A percentile compares a stretch with the other conserved stretches of the same genome.
These are phyloP conservation scores for Tenrec ecaudatus DNA, from an alignment of 2,113 vertebrate genomes.

Conservation along the genomic window DNA sequence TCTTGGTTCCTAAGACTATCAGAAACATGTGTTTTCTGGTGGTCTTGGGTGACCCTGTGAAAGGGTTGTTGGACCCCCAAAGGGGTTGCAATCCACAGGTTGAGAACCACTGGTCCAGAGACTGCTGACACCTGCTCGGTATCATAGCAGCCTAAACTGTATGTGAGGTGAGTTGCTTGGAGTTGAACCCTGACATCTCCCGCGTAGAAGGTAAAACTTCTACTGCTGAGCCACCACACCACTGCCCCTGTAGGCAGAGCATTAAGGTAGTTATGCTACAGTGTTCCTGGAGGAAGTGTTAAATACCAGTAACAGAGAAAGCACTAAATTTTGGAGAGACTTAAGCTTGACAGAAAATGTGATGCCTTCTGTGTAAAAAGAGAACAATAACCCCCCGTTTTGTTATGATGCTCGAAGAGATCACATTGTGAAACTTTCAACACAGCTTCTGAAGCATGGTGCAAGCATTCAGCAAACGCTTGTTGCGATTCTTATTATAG, in stretches of 20 bases:
- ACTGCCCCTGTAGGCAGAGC: background rate
- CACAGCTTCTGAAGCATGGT: constrained; percentile 7
- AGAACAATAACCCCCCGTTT: constrained; percentile 25
- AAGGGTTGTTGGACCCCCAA: too few relatives aligned
- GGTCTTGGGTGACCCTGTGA: too few relatives aligned
- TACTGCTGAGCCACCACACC: background rate
- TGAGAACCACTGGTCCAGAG: background rate
- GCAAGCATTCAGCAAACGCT: background rate
- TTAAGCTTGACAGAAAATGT: constrained; percentile 45
- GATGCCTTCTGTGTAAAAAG: constrained; percentile 37
- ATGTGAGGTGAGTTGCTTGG: background rate
- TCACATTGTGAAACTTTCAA: constrained; percentile 15
- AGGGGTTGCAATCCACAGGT: too few relatives aligned
- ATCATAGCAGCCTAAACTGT: background rate
- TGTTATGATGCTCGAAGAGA: constrained; percentile 48
- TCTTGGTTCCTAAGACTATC: too few relatives aligned
- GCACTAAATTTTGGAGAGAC: background rate
- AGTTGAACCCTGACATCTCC: background rate
- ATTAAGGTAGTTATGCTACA: constrained; percentile 41
- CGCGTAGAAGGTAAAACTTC: background rate
- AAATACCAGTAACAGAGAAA: constrained; percentile 43
- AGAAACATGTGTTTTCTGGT: too few relatives aligned
- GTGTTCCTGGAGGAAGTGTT: constrained; percentile 39
- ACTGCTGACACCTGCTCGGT: background rate
- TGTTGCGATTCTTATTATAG: background rate